Evolutionary conservation across 1,140 invertebrate species (phyloP).

Genomic region (Matsumurasca onukii): DNA sequence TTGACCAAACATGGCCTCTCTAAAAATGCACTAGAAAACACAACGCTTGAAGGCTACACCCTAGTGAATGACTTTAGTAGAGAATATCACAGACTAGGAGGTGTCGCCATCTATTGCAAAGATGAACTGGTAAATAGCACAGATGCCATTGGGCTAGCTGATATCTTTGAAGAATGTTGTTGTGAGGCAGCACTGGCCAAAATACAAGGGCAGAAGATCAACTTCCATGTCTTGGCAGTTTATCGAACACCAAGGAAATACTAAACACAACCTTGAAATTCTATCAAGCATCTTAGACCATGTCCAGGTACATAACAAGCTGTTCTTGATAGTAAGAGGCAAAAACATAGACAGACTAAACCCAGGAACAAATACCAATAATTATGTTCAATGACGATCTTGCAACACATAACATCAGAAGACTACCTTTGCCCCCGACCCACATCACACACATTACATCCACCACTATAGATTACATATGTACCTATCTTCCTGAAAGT

Average conservation of each 20-base stretch:
- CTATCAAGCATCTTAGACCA: neutral
- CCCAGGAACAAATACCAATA: no score
- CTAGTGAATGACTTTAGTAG: neutral
- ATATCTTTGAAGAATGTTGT: neutral
- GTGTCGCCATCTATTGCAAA: neutral
- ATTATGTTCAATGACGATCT: neutral
- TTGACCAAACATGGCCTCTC: neutral
- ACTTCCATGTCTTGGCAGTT: neutral
- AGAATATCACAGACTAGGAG: neutral
- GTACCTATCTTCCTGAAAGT: neutral
- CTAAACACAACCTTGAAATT: neutral
- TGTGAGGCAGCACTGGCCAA: neutral
- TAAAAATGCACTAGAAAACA: neutral
- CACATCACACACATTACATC: neutral
- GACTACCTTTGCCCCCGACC: neutral
- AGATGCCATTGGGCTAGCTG: neutral
- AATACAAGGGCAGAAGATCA: neutral
- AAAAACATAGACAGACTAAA: constrained; percentile 2
- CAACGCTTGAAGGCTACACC: neutral
- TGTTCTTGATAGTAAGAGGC: neutral
- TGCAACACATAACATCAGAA: neutral
- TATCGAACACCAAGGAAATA: neutral
- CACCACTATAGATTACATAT: neutral
- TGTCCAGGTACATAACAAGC: neutral
- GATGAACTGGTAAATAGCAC: neutral